Base-by-base conservation (phyloP, 2,888 invertebrate species). In the Latheticus oryzae region DNA sequence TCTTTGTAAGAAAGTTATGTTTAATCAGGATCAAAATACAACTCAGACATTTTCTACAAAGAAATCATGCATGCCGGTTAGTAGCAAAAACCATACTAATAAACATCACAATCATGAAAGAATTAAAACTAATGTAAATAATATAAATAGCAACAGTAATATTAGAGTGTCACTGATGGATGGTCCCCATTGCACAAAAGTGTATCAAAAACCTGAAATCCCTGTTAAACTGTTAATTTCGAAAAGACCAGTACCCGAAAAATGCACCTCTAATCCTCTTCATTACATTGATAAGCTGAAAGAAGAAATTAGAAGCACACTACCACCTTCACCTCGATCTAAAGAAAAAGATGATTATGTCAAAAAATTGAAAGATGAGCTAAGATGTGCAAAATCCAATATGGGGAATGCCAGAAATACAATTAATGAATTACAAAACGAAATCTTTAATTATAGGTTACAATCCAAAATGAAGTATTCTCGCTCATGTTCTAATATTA, bases 381-480 rank as follows among this genome's bases (percentile, higher is more conserved):
- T 70, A 3, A 4, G 12, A 0, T 16, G 43, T 8, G 37, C 54
- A 1, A 58, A 50, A 30, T n/a, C n/a, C n/a, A n/a, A n/a, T n/a
- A n/a, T 54, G 2, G 23, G 48, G 4, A 54, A 65, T 3, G 45
- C 61, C 4, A 60, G 54, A 35, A 60, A 63, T 28, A 52, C 63
- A 1, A 65, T 67, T 3, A 60, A 58, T 3, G 63, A 66, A 48
- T 42, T 70, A 12, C 64, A 62, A 40, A 57, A 59, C 5, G 70
- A 70, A 63, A 67, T 70, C 17, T 11, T 12, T 8, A 33, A 13
- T 16, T 52, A 42, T 28, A 24, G 50, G 13, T 17, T 50, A 5
- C 37, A 28, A n/a, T 11, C 17, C n/a, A 50, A 50, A 13, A 5
- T 30, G 1, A 37, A 28, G 13, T 37, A 17, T 38, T 26, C 37